Conservation (phyloP, 2,113 vertebrate genomes). For the Ochotona princeps region DNA sequence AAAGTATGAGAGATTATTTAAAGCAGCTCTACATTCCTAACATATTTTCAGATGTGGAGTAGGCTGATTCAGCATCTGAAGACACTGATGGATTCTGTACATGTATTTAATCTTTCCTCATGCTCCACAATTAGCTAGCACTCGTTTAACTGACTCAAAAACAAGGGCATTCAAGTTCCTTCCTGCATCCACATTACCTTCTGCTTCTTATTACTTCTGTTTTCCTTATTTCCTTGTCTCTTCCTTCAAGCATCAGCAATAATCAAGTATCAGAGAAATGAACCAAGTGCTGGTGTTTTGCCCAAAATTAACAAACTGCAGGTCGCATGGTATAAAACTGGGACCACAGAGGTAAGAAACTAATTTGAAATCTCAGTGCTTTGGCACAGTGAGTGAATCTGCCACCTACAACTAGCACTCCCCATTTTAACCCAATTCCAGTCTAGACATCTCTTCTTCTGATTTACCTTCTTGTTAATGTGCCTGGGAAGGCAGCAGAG, state of each 20-base stretch:
- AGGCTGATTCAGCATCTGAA: background rate
- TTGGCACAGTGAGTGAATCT: no score
- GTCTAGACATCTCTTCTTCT: no score
- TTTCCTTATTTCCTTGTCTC: background rate
- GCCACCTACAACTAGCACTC: no score
- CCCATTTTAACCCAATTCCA: no score
- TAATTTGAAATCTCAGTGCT: no score
- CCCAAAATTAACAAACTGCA: background rate
- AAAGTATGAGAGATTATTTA: background rate
- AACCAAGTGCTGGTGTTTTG: conserved; percentile 9
- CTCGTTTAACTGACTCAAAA: background rate
- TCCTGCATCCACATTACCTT: background rate
- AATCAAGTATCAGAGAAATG: background rate
- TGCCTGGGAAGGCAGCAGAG: no score
- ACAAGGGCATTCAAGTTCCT: no score
- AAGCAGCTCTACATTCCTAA: background rate
- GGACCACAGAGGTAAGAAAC: background rate
- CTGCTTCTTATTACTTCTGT: background rate
- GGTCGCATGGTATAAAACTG: background rate
- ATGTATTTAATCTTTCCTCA: background rate
- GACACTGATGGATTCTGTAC: background rate
- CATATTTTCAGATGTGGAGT: background rate
- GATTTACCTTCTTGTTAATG: no score
- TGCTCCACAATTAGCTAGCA: background rate
- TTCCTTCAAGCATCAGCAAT: background rate